Evolutionary conservation across 2,113 vertebrate species (phyloP).

Genomic region (Piaya cayana): DNA sequence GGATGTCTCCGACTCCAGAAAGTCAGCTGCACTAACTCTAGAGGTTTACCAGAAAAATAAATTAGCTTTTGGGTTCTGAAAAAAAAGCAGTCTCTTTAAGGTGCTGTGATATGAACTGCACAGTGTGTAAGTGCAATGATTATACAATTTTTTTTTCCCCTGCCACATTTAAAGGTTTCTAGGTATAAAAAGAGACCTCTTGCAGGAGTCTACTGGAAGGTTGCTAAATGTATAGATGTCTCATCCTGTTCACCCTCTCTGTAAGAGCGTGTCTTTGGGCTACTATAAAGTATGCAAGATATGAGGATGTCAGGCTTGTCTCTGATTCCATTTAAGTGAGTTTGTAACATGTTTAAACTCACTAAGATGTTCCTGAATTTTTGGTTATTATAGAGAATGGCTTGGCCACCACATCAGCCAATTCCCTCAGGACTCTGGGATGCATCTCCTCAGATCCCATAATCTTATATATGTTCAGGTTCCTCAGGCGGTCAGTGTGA

Average conservation of each 20-base stretch:
- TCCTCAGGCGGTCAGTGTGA: no score
- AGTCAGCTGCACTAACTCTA: neutral
- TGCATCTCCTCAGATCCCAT: no score
- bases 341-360: neutral
- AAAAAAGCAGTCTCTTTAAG: neutral
- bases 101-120: fast-evolving
- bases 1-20: neutral
- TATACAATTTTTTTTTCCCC: neutral
- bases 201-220: neutral
- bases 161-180: neutral
- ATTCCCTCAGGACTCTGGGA: no score
- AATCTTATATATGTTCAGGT: no score
- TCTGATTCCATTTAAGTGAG: neutral
- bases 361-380: neutral
- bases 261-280: neutral
- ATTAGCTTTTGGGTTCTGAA: neutral
- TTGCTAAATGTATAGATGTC: neutral
- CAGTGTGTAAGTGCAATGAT: fast-evolving
- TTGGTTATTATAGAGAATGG: no score
- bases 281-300: fast-evolving
- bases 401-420: no score
- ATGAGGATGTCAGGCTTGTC: neutral
- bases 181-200: neutral
- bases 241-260: neutral
- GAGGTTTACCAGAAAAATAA: neutral